phyloP scores from a whole-genome alignment of 2,797 vertebrate species.

The Nasua narica region DNA sequence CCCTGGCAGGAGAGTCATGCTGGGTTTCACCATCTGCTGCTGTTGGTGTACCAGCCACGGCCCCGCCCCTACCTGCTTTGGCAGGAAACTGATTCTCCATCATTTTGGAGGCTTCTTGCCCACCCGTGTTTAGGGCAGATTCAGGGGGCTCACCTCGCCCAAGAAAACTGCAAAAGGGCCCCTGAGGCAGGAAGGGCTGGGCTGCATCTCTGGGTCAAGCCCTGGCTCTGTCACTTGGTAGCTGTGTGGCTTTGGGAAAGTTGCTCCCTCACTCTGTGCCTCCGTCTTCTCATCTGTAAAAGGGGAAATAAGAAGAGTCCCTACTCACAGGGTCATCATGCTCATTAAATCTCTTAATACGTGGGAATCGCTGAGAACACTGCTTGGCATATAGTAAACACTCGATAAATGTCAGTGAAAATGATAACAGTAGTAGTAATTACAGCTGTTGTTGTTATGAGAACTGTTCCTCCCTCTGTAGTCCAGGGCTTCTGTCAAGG shows the following conservation, averaged over 20 bases:
- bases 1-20: fast-evolving
- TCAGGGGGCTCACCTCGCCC: neutral
- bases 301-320: neutral
- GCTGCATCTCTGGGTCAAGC: neutral
- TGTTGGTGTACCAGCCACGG: too few species aligned
- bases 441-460: neutral
- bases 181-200: neutral
- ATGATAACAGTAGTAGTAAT: too few species aligned
- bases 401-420: fast-evolving
- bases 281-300: neutral
- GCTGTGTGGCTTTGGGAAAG: neutral
- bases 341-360: neutral
- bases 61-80: neutral
- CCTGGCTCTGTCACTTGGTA: neutral
- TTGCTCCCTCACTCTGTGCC: neutral
- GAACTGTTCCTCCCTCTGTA: neutral
- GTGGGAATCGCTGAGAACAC: fast-evolving
- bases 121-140: too few species aligned
- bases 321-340: too few species aligned
- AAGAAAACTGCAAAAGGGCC: neutral
- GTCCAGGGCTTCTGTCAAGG: neutral
- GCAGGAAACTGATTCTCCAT: neutral
- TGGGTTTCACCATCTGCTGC: neutral
- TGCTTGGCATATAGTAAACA: fast-evolving
- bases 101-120: neutral